Conservation (phyloP, 2,888 invertebrate species). For the Perdita meconis region DNA sequence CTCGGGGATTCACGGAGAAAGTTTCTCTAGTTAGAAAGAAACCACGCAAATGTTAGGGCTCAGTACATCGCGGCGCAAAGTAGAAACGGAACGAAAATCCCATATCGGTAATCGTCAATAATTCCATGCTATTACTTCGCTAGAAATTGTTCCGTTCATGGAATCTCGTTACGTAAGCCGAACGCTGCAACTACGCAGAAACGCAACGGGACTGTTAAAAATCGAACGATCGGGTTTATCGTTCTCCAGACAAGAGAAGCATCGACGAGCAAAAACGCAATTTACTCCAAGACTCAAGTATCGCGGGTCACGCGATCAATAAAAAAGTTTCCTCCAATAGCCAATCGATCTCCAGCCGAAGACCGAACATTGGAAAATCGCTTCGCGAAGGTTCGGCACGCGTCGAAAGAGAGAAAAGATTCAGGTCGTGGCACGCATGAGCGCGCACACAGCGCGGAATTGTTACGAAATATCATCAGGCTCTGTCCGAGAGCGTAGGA, state of each 20-base stretch:
- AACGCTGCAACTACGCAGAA: constrained; percentile 15
- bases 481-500: constrained; percentile 70
- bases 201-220: not conserved
- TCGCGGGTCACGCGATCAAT: constrained; percentile 34
- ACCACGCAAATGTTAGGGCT: not conserved
- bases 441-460: constrained; percentile 79
- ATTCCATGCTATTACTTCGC: constrained; percentile 26
- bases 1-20: not conserved
- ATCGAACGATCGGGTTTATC: constrained; percentile 9
- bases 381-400: constrained; percentile 57
- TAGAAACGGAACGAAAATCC: constrained; percentile 2
- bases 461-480: constrained; percentile 80
- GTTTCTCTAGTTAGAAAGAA: constrained; percentile 3
- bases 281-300: constrained; percentile 16
- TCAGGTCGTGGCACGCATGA: constrained; percentile 83
- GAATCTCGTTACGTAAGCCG: constrained; percentile 42
- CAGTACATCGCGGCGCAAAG: constrained; percentile 1
- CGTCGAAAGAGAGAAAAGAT: constrained; percentile 77
- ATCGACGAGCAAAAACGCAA: not conserved
- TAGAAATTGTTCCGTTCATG: constrained; percentile 32
- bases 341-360: constrained; percentile 23
- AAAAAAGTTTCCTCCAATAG: constrained; percentile 4
- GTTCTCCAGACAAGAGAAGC: not conserved
- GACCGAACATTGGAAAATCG: constrained; percentile 50
- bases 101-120: constrained; percentile 37